These are phyloP conservation scores for Pristionchus exspectatus DNA, from an alignment of 2,888 invertebrate genomes.

Conservation along the genomic window DNA sequence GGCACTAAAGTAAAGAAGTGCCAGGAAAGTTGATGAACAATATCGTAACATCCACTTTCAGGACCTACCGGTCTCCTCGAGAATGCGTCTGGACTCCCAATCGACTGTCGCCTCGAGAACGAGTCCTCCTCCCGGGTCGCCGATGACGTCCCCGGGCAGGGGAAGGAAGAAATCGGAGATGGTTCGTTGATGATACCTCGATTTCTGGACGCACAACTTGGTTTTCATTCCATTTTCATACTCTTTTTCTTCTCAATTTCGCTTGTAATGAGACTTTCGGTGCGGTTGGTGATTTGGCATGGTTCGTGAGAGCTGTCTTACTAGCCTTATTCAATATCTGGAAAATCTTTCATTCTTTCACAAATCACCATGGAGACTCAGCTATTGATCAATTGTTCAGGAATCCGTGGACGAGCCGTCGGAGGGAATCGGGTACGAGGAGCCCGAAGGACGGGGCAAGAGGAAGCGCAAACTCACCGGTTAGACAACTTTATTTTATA, in stretches of 20 bases:
- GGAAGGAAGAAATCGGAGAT: conserved; percentile 25
- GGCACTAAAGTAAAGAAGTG: too few species aligned
- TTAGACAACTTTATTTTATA: neutral
- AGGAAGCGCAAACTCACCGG: conserved; percentile 49
- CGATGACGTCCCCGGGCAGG: neutral
- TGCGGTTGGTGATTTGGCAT: too few species aligned
- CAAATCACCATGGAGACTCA: too few species aligned
- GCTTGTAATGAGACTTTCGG: too few species aligned
- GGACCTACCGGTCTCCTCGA: neutral
- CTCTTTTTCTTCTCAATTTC: too few species aligned
- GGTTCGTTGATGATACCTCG: neutral
- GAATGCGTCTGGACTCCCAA: neutral
- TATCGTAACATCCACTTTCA: neutral
- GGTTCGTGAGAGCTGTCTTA: too few species aligned
- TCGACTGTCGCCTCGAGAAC: neutral
- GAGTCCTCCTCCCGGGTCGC: neutral
- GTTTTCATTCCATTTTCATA: too few species aligned
- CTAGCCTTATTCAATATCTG: too few species aligned
- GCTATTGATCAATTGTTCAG: too few species aligned
- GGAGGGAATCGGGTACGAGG: neutral
- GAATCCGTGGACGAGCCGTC: neutral
- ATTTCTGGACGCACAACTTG: neutral
- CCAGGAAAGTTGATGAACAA: too few species aligned
- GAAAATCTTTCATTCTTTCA: too few species aligned
- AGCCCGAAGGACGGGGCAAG: conserved; percentile 20